phyloP scores from a whole-genome alignment of 2,113 vertebrate genomes.

The Mungos mungo region DNA sequence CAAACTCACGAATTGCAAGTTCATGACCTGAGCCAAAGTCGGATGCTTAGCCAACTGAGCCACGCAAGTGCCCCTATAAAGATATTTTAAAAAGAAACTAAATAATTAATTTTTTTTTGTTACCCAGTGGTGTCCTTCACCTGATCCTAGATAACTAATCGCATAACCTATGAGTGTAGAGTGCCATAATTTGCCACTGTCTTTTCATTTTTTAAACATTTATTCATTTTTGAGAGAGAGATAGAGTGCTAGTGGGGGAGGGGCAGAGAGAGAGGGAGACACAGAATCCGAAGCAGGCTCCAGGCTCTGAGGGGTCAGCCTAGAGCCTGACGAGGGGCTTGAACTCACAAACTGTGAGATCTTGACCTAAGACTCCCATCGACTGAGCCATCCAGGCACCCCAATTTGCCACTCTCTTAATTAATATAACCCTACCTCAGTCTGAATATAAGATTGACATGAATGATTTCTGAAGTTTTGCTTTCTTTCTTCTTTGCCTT shows the following conservation, averaged over 20 bases:
- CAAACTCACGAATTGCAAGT: too few species aligned
- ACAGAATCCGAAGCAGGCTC: too few species aligned
- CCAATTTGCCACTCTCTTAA: background rate
- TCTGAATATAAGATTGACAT: background rate
- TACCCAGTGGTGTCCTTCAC: background rate
- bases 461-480: background rate
- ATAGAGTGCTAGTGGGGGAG: too few species aligned
- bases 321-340: too few species aligned
- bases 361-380: too few species aligned
- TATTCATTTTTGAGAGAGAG: too few species aligned
- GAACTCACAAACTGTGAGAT: too few species aligned
- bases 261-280: too few species aligned
- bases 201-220: background rate
- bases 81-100: background rate
- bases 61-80: background rate
- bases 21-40: too few species aligned
- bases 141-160: background rate
- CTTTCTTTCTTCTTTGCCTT: background rate
- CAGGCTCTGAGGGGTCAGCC: too few species aligned
- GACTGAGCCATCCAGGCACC: too few species aligned
- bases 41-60: too few species aligned
- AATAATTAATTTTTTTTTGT: constrained; percentile 21
- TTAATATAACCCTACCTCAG: background rate
- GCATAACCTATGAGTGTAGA: background rate
- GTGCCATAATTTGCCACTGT: background rate